A percentile compares a stretch with the other conserved stretches of the same genome.
Evolutionary conservation across 1,140 invertebrate genomes (phyloP).

Genomic region (Nixonia krombeini): DNA sequence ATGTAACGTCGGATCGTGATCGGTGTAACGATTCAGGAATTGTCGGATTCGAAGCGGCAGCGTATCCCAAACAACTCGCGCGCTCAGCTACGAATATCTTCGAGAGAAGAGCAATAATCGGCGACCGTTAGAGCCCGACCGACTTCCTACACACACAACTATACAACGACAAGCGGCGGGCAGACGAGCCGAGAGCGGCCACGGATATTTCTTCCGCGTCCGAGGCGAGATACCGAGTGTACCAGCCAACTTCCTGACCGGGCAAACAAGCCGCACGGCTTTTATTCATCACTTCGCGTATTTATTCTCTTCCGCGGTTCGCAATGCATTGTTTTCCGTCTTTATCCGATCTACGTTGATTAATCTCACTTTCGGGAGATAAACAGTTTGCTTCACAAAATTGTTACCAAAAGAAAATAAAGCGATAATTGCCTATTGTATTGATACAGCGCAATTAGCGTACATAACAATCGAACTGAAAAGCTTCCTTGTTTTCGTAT

Average conservation of each 20-base stretch:
- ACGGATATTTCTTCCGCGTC: slow-evolving; percentile 36
- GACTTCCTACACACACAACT: slow-evolving; percentile 36
- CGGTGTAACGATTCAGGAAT: slow-evolving; percentile 39
- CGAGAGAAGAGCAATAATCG: slow-evolving; percentile 42
- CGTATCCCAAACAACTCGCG: slow-evolving; percentile 19
- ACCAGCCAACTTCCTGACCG: slow-evolving; percentile 1
- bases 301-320: background rate
- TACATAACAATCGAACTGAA: too few relatives aligned
- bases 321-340: too few relatives aligned
- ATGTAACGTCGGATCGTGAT: slow-evolving; percentile 34
- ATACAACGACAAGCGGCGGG: slow-evolving; percentile 15
- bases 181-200: slow-evolving; percentile 16
- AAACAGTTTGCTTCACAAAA: too few relatives aligned
- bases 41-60: slow-evolving; percentile 23
- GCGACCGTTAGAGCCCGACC: slow-evolving; percentile 47
- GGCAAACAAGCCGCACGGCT: background rate
- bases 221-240: slow-evolving; percentile 18
- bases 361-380: too few relatives aligned
- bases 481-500: too few relatives aligned
- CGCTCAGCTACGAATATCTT: slow-evolving; percentile 22
- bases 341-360: too few relatives aligned
- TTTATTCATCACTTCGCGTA: too few relatives aligned
- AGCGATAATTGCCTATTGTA: too few relatives aligned
- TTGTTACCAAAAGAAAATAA: too few relatives aligned
- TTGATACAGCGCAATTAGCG: too few relatives aligned